Evolutionary conservation across 1,140 invertebrate genomes (phyloP), one percentile per base, ranked within the genome.

Genomic region (Arctopsyche grandis): DNA sequence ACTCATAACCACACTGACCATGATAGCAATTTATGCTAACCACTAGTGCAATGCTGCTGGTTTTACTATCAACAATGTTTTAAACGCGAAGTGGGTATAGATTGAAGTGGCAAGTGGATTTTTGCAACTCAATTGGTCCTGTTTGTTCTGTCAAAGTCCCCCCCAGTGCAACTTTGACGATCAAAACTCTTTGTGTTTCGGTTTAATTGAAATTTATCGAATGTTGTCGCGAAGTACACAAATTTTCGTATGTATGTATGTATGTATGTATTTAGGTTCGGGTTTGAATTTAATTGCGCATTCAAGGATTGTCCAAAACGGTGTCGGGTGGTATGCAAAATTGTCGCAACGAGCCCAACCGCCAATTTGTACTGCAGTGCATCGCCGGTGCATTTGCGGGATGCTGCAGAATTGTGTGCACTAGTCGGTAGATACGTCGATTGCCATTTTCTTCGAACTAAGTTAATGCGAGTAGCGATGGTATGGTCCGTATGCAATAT

Each of bases 341-440:
- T 14, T 12, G 46, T 10, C 56, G 29, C 73, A 75, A 14, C 43
- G 43, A 71, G 73, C 9, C 5, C 73, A 58, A 60, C 73, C 73
- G 46, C 73, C 73, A 75, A 75, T 75, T 75, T 75, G 73, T 75
- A 75, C 73, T 43, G 73, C 73, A 75, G 9, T 58, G 56, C 14
- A 21, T 21, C 56, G 7, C 12, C 16, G 21, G 5, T 60, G 56
- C 56, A 60, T 60, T 60, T 60, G 56, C 19, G 9, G 21, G 19
- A 21, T 19, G 56, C 16, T 9, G 21, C 56, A 60, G 16, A 19
- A 21, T 5, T 9, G 16, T 38, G 7, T 38, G 29, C 7, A 7
- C 7, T 1, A 4, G 29, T 38, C 7, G 29, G 29, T 38, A 38
- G 7, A 38, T 38, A 38, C n/a, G n/a, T n/a, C n/a, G n/a, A n/a